A percentile compares a stretch with the other conserved stretches of the same genome.
phyloP scores from a whole-genome alignment of 2,888 invertebrate species.

The Meghimatium bilineatum region DNA sequence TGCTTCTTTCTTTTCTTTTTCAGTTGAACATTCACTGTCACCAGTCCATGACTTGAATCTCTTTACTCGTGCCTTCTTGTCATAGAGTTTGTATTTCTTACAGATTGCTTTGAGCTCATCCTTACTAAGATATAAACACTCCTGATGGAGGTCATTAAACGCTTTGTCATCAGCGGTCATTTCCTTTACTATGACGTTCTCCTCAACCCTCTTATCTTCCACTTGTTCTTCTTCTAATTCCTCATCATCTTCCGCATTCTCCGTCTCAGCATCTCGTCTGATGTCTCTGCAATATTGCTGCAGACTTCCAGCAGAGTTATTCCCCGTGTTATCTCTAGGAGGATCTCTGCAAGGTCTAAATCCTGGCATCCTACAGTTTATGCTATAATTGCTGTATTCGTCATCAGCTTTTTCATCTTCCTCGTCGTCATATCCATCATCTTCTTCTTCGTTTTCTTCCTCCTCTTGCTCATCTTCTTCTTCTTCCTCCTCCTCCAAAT shows the following conservation, averaged over 20 bases:
- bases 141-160: background rate
- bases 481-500: background rate
- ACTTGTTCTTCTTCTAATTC: background rate
- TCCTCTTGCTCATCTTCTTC: background rate
- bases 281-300: background rate
- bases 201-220: background rate
- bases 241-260: background rate
- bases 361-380: background rate
- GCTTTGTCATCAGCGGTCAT: background rate
- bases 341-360: background rate
- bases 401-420: background rate
- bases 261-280: background rate
- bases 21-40: background rate
- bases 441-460: background rate
- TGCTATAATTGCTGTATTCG: background rate
- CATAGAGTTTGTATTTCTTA: slow-evolving; percentile 7
- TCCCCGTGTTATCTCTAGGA: background rate
- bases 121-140: slow-evolving; percentile 2
- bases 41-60: background rate
- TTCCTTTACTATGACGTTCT: background rate
- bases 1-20: background rate
- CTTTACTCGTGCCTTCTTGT: background rate
- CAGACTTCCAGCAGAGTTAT: background rate
- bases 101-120: slow-evolving; percentile 3
- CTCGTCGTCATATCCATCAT: background rate